These are phyloP conservation scores for Cheumatopsyche charites DNA, from an alignment of 1,140 invertebrate genomes.

Conservation along the genomic window DNA sequence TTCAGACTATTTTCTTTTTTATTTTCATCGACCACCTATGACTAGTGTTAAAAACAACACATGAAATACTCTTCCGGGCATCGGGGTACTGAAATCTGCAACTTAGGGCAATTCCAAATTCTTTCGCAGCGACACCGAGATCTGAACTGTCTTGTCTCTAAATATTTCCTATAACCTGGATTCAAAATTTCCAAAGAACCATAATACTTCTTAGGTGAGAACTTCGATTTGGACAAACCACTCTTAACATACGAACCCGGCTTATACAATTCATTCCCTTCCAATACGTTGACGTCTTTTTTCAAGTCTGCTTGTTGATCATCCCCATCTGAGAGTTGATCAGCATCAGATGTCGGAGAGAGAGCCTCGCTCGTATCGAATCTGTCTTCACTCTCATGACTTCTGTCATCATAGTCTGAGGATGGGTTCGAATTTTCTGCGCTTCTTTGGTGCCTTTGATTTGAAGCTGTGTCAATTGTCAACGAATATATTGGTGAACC, in stretches of 20 bases:
- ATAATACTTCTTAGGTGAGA: conserved; percentile 41
- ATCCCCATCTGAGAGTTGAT: neutral
- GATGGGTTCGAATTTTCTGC: conserved; percentile 22
- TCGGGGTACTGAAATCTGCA: conserved; percentile 58
- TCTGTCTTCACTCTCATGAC: conserved; percentile 44
- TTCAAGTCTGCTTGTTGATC: conserved; percentile 38
- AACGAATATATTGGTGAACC: conserved; percentile 32
- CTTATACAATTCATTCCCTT: conserved; percentile 43
- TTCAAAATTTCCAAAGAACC: conserved; percentile 19
- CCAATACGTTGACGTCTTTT: conserved; percentile 53
- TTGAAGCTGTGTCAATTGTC: conserved; percentile 15
- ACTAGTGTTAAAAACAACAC: conserved; percentile 55
- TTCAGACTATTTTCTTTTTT: conserved; percentile 20
- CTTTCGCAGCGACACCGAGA: conserved; percentile 57
- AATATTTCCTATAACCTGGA: conserved; percentile 43
- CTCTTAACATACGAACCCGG: conserved; percentile 24
- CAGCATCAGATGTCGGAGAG: neutral
- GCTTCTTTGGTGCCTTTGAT: neutral
- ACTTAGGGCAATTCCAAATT: conserved; percentile 59
- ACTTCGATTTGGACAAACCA: conserved; percentile 26
- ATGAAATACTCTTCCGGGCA: conserved; percentile 59
- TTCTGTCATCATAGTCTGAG: conserved; percentile 38
- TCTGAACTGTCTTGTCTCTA: conserved; percentile 50
- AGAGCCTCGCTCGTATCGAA: conserved; percentile 47
- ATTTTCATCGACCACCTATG: conserved; percentile 3